Evolutionary conservation across 2,113 vertebrate genomes (phyloP).

Genomic region (Bombycilla garrulus): DNA sequence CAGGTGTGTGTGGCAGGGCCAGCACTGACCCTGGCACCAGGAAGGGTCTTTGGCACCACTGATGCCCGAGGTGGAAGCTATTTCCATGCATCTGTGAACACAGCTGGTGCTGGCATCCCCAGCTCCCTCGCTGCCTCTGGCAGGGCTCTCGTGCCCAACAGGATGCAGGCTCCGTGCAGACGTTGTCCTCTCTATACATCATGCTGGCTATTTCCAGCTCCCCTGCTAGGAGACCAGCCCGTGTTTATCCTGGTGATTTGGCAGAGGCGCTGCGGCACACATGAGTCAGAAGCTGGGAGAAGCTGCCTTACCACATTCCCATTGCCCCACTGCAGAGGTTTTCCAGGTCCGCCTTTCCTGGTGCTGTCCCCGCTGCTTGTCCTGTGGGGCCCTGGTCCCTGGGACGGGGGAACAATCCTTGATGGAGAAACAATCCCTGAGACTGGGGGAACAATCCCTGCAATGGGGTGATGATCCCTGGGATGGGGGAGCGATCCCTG

Average conservation of each 20-base stretch:
- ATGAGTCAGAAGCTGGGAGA: conserved; percentile 61
- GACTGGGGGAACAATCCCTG: not conserved
- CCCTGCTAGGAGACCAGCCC: not conserved
- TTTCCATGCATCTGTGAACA: rapidly evolving
- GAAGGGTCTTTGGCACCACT: not conserved
- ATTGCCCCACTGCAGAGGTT: not conserved
- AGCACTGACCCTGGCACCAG: not conserved
- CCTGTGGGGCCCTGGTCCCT: not conserved
- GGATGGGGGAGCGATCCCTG: not conserved
- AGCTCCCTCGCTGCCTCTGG: not conserved
- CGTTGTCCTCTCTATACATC: not conserved
- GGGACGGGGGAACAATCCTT: not conserved
- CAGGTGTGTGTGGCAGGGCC: not conserved
- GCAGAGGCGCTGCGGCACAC: not conserved
- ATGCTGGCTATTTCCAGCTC: not conserved
- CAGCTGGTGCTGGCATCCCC: not conserved
- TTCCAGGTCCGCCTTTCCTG: not conserved
- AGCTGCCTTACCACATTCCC: conserved; percentile 32
- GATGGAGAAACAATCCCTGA: no score
- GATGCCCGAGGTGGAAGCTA: not conserved
- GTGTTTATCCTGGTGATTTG: conserved; percentile 56
- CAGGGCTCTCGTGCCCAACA: not conserved
- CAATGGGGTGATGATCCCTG: rapidly evolving
- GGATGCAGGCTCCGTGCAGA: not conserved
- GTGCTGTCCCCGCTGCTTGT: not conserved